Evolutionary conservation across 2,888 invertebrate species (phyloP), one percentile per base, ranked within the genome.

Genomic region (Trissolcus brochymenae): DNA sequence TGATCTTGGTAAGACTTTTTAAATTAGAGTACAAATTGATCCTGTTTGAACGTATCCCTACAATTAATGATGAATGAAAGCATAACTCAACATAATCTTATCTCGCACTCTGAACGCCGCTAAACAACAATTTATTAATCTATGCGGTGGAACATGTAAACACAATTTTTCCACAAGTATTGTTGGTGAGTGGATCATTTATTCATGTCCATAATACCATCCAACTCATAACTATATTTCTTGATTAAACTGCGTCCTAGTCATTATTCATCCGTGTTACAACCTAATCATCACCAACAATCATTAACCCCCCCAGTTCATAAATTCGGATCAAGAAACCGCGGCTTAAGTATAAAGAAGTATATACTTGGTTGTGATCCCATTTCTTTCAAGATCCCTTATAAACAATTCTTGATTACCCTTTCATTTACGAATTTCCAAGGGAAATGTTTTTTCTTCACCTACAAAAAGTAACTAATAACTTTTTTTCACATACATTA

Each of bases 91-190:
- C 41, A 53, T 67, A 59, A 67, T 67, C 67, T 59, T 59, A 59
- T 60, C 54, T 21, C 7, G 46, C 60, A 46, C 46, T 60, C 55
- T 7, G 50, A 70, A 21, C 55, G 54, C 61, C 41, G 55, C 16
- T 61, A 50, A 62, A 62, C n/a, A 61, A 40, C 46, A 57, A 71
- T 71, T 51, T 6, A 62, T 71, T 62, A 71, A 62, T 71, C 56
- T 51, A 17, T 62, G 11, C 40, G 43, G 49, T 43, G 25, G 19
- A 17, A 51, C 57, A 71, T 57, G 57, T 62, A 57, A 57, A 71
- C 55, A 41, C 14, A 19, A 19, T 41, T 41, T 71, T 62, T 35
- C 55, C 50, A 51, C 25, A 40, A 62, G 43, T 62, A 51, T 57
- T 49, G 60, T 51, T 57, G 51, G 13, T 49, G 40, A 19, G 14